Evolutionary conservation across 1,140 invertebrate species (phyloP).

Genomic region (Schmidtea mediterranea): DNA sequence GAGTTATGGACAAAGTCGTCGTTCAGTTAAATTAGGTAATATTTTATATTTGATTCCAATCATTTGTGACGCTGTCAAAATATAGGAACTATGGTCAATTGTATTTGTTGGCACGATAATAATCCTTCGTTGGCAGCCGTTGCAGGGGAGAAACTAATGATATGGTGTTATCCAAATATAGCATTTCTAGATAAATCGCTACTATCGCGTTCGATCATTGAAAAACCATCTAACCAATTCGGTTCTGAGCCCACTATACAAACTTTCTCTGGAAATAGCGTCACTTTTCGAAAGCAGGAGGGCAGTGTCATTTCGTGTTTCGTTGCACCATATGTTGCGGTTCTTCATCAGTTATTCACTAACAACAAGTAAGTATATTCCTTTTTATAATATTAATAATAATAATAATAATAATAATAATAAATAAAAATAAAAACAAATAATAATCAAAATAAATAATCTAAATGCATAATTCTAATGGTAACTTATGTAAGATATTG

Average conservation of each 20-base stretch:
- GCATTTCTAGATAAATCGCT: constrained; percentile 46
- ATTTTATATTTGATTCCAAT: no score
- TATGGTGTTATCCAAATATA: constrained; percentile 57
- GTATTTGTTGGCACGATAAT: constrained; percentile 49
- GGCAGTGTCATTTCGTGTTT: background rate
- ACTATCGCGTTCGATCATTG: constrained; percentile 34
- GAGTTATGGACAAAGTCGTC: constrained; percentile 31
- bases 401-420: no score
- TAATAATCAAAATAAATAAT: no score
- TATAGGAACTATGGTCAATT: constrained; percentile 47
- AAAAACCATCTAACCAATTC: constrained; percentile 11
- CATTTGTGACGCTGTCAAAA: background rate
- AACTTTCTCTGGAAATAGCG: background rate
- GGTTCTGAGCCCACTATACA: background rate
- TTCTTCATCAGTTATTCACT: constrained; percentile 1
- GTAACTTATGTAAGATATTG: no score
- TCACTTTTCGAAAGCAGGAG: background rate
- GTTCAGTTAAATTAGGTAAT: constrained; percentile 45
- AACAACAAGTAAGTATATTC: constrained; percentile 14
- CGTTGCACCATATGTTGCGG: constrained; percentile 2
- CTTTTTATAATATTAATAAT: no score
- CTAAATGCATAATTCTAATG: no score
- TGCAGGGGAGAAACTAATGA: constrained; percentile 45
- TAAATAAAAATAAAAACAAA: no score
- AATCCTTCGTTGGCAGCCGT: constrained; percentile 55